phyloP scores from a whole-genome alignment of 2,888 invertebrate genomes.

The Drosophila borealis region DNA sequence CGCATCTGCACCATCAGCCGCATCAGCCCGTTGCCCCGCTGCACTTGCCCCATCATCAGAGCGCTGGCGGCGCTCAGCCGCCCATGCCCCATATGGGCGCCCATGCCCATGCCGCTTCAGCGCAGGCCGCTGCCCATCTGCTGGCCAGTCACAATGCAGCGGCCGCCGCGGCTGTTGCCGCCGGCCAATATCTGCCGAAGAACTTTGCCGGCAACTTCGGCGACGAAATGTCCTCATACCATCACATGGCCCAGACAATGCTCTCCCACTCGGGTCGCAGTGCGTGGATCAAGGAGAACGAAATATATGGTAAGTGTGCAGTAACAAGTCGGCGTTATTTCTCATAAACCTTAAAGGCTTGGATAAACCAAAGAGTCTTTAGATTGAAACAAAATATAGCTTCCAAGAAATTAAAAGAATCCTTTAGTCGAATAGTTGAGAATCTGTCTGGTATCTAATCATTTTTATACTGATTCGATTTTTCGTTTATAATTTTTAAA shows the following conservation, averaged over 20 bases:
- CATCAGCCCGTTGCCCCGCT: constrained; percentile 47
- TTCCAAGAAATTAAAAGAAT: too few relatives aligned
- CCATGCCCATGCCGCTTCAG: constrained; percentile 77
- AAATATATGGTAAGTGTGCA: constrained; percentile 83
- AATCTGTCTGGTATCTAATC: too few relatives aligned
- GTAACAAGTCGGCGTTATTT: too few relatives aligned
- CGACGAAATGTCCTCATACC: constrained; percentile 84
- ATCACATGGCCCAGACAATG: constrained; percentile 84
- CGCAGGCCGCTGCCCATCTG: constrained; percentile 82
- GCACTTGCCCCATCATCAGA: constrained; percentile 43
- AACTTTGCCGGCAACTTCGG: constrained; percentile 79
- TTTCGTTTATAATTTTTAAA: too few relatives aligned
- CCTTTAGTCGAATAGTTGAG: too few relatives aligned
- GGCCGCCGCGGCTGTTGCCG: constrained; percentile 78
- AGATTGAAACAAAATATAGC: too few relatives aligned
- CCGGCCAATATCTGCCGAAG: constrained; percentile 83
- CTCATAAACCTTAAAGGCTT: neutral
- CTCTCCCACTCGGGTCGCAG: constrained; percentile 80
- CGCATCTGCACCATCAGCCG: constrained; percentile 41
- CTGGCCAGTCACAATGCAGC: constrained; percentile 83
- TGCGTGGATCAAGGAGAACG: constrained; percentile 84
- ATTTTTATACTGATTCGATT: too few relatives aligned
- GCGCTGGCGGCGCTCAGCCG: constrained; percentile 35
- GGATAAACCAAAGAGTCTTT: too few relatives aligned
- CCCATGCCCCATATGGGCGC: constrained; percentile 52